These are phyloP conservation scores for Holacanthella duospinosa DNA, from an alignment of 2,888 invertebrate species.

Conservation along the genomic window DNA sequence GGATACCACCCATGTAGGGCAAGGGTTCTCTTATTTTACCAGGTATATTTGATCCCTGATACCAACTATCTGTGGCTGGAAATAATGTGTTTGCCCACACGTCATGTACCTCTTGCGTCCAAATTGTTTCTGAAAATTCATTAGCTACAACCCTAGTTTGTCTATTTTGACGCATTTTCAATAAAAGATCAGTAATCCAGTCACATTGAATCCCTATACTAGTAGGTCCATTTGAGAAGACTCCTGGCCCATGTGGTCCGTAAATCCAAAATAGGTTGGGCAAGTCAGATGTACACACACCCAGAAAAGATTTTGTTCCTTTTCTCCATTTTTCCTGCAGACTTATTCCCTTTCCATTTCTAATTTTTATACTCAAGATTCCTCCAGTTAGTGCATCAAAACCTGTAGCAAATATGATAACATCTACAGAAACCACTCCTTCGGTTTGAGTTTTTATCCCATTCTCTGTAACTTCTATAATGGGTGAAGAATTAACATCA, in stretches of 20 bases:
- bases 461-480: not conserved
- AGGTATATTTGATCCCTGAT: no score
- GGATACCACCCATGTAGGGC: no score
- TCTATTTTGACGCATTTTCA: not conserved
- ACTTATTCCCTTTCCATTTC: not conserved
- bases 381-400: not conserved
- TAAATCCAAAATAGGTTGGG: not conserved
- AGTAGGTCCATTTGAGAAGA: not conserved
- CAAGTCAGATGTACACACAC: not conserved
- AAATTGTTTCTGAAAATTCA: no score
- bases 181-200: not conserved
- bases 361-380: not conserved
- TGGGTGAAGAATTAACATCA: not conserved
- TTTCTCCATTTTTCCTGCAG: not conserved
- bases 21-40: no score
- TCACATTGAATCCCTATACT: not conserved
- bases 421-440: not conserved
- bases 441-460: not conserved
- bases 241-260: not conserved
- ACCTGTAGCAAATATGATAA: not conserved
- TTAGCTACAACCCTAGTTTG: no score
- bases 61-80: no score
- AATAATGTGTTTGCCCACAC: no score
- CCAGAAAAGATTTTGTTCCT: not conserved
- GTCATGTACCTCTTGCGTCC: no score